Base-by-base conservation (phyloP, 2,113 vertebrate genomes). In the Tenebrosternarchus preto region DNA sequence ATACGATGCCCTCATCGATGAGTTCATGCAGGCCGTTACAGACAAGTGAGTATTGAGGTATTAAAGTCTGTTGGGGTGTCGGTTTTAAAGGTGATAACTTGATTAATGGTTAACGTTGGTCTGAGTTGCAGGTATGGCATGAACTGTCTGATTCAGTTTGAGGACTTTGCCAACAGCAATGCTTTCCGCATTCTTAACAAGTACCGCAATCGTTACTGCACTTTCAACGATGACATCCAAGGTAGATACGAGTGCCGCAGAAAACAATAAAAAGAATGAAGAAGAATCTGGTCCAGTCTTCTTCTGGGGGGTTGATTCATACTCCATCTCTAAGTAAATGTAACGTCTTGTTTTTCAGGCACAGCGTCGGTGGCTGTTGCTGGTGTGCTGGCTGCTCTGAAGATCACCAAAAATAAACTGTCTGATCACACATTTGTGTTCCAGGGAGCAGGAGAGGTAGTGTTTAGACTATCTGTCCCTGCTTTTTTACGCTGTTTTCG, bases 211-310 rank as follows among this genome's bases (percentile, higher is more conserved):
- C 94, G 90, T 76, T 98, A 95, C 84, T 98, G 96, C 72, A 97
- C 95, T 27, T 99, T 99, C 91, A 99, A 99, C 7, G 96, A 99
- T 68, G 98, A 99, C 85, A 99, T 99, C 87, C 97, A 99, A 91
- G 98, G 98, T 98, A 85, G 87, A 25, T 72, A 57, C 59, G 24
- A 39, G 29, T 19, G 36, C 2, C 20, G 12, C 2, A 9, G 1
- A 4, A 33, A 33, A 72, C 56, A 36, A 39, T 39, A 74, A 55
- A 25, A 17, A 61, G 27, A 22, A 33, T 57, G 11, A 2, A 33
- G 11, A 2, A 33, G 71, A 11, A n/a, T 33, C 15, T 33, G 9
- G 43, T 50, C 43, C 43, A 15, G 9, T 12, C 43, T 15, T 12
- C 8, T 50, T 15, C 15, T 50, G 12, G 43, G 43, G 3, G 6